Percentiles rank a stretch among this genome's conserved stretches.
These are phyloP conservation scores for Menura novaehollandiae DNA, from an alignment of 2,113 vertebrate species.

Conservation along the genomic window DNA sequence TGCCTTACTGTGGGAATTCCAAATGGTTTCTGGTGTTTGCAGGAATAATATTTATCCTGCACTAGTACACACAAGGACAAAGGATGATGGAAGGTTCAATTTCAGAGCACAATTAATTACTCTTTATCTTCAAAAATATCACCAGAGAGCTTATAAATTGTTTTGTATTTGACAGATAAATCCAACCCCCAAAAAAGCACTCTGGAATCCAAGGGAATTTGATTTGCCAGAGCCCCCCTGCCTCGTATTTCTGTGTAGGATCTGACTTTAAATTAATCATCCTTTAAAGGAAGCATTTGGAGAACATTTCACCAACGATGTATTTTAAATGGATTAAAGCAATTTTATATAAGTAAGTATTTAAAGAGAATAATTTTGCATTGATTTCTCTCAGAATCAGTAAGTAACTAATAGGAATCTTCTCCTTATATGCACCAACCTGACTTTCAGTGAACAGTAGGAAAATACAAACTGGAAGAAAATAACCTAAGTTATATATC, in stretches of 20 bases:
- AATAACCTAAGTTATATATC: background rate
- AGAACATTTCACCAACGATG: background rate
- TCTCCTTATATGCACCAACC: background rate
- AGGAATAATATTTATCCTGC: background rate
- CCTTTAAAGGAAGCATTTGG: background rate
- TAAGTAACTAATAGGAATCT: background rate
- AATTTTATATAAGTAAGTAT: background rate
- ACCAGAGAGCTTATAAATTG: background rate
- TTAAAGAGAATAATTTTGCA: background rate
- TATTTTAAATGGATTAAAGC: background rate
- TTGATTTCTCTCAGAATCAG: background rate
- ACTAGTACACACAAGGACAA: background rate
- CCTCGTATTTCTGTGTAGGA: background rate
- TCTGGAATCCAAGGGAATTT: background rate
- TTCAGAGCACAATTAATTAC: background rate
- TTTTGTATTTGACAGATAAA: background rate
- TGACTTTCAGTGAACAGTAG: background rate
- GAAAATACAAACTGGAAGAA: background rate
- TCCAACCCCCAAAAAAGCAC: background rate
- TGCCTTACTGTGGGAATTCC: background rate
- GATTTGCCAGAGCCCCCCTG: background rate
- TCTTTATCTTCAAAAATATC: background rate
- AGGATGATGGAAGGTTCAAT: background rate
- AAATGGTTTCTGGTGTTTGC: background rate
- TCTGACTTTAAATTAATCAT: background rate